Evolutionary conservation across 2,888 invertebrate species (phyloP).

Genomic region (Gnatocerus cornutus): DNA sequence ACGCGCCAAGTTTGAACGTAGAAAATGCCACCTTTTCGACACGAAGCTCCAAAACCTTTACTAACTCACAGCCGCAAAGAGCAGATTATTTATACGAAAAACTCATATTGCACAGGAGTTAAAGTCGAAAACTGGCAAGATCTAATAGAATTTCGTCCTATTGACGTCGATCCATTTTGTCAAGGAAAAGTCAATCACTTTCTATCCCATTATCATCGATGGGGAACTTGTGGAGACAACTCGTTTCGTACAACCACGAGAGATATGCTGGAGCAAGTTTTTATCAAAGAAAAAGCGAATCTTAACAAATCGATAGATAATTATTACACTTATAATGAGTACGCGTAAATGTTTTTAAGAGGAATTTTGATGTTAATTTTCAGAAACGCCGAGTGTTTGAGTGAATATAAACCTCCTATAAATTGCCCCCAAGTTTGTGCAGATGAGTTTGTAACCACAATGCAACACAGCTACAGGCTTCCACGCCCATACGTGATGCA

Average conservation of each 20-base stretch:
- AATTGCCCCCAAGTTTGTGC: constrained; percentile 50
- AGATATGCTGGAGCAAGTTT: constrained; percentile 72
- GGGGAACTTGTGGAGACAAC: constrained; percentile 70
- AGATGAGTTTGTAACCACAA: constrained; percentile 72
- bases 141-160: constrained; percentile 69
- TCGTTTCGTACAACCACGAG: constrained; percentile 71
- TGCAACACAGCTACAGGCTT: constrained; percentile 74
- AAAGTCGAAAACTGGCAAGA: constrained; percentile 73
- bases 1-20: constrained; percentile 13
- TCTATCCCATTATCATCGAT: constrained; percentile 72
- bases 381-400: constrained; percentile 35
- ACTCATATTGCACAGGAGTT: constrained; percentile 55
- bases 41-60: constrained; percentile 6
- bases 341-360: constrained; percentile 7
- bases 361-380: constrained; percentile 3
- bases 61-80: constrained; percentile 13
- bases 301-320: constrained; percentile 55
- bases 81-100: constrained; percentile 32
- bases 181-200: constrained; percentile 71
- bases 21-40: constrained; percentile 34
- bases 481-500: constrained; percentile 71
- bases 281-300: constrained; percentile 42
- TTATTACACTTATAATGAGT: constrained; percentile 60
- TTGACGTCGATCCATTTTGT: constrained; percentile 73
- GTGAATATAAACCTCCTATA: background rate